Conservation (phyloP, 2,797 vertebrate species). For the Cirrhinus molitorella region DNA sequence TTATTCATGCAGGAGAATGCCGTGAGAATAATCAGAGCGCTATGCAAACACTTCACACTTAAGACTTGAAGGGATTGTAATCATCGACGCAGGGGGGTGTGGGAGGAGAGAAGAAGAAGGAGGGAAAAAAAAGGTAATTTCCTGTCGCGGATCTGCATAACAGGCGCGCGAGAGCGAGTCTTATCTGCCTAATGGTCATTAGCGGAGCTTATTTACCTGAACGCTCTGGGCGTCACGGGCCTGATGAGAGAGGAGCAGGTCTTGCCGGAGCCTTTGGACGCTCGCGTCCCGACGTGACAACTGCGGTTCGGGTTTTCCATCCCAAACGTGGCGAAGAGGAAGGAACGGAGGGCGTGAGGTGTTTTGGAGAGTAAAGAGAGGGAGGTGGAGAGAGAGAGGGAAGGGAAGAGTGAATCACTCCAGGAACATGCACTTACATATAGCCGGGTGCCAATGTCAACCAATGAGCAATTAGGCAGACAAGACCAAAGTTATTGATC, state of each 20-base stretch:
- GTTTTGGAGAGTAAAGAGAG: conserved; percentile 63
- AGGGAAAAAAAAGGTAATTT: conserved; percentile 67
- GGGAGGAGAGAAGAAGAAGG: conserved; percentile 21
- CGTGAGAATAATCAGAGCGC: conserved; percentile 76
- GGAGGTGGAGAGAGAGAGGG: conserved; percentile 49
- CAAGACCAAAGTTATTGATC: conserved; percentile 85
- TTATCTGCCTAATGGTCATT: conserved; percentile 75
- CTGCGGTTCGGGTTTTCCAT: conserved; percentile 74
- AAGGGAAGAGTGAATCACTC: conserved; percentile 69
- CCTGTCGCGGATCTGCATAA: conserved; percentile 70
- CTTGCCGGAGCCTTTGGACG: conserved; percentile 71
- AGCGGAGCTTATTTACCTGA: conserved; percentile 81
- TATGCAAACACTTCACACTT: conserved; percentile 67
- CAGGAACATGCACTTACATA: conserved; percentile 77
- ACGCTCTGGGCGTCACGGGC: conserved; percentile 78
- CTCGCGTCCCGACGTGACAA: conserved; percentile 74
- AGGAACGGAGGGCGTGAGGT: conserved; percentile 69
- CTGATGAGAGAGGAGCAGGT: conserved; percentile 72
- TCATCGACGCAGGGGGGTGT: conserved; percentile 64
- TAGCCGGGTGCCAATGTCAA: conserved; percentile 79
- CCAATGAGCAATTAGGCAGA: conserved; percentile 89
- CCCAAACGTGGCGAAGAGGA: conserved; percentile 71
- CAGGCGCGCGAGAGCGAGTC: conserved; percentile 63
- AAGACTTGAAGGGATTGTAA: conserved; percentile 70
- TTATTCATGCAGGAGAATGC: conserved; percentile 79